phyloP scores from a whole-genome alignment of 2,888 invertebrate species.

The Aphidius colemani region DNA sequence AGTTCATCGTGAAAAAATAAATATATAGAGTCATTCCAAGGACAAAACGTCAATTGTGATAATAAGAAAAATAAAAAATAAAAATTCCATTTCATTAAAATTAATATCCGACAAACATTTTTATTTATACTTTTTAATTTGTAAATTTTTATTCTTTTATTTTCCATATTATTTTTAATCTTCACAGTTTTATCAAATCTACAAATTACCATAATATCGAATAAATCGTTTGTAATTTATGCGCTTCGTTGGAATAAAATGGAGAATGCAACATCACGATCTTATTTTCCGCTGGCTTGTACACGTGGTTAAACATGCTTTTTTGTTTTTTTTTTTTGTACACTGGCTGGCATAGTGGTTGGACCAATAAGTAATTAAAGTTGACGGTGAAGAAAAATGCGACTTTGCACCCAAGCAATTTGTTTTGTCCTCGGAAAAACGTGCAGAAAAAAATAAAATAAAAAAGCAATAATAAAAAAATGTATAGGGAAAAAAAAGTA shows the following conservation, averaged over 20 bases:
- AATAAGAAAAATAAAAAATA: no score
- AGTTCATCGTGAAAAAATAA: no score
- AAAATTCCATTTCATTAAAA: no score
- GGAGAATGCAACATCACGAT: constrained; percentile 26
- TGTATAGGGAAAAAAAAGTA: background rate
- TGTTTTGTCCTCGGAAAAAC: constrained; percentile 34
- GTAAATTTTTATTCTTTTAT: no score
- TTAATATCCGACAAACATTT: no score
- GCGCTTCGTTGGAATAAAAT: constrained; percentile 23
- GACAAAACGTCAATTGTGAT: no score
- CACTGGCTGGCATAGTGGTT: constrained; percentile 26
- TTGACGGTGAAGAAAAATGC: constrained; percentile 41
- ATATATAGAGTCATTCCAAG: no score
- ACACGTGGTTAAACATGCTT: constrained; percentile 13
- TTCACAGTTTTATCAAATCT: background rate
- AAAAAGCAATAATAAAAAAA: background rate
- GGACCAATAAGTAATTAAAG: constrained; percentile 49
- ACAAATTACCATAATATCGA: constrained; percentile 46
- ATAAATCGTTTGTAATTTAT: constrained; percentile 42
- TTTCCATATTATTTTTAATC: no score
- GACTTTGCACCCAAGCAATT: constrained; percentile 43
- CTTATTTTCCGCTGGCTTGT: constrained; percentile 30
- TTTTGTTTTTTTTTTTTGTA: constrained; percentile 5
- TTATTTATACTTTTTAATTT: no score
- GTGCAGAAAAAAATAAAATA: no score